Percentiles rank a stretch among this genome's conserved stretches.
Evolutionary conservation across 1,140 invertebrate genomes (phyloP).

Genomic region (Nebria ingens): DNA sequence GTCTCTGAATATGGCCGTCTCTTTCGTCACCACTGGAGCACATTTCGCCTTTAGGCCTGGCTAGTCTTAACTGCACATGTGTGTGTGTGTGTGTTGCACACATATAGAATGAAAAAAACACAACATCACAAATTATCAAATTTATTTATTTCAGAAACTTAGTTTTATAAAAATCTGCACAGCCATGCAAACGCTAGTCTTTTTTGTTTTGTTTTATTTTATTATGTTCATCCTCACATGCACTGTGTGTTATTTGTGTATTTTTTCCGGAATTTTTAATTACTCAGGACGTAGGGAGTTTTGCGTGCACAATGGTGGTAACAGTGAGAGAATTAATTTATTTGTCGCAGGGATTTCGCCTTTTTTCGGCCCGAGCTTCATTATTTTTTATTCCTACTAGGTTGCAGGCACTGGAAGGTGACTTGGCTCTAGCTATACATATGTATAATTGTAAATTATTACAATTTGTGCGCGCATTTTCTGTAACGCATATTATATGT

Average conservation of each 20-base stretch:
- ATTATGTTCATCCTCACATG: too few relatives aligned
- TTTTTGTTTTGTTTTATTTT: too few relatives aligned
- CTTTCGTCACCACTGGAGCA: too few relatives aligned
- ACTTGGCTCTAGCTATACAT: background rate
- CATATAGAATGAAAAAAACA: background rate
- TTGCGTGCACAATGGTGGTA: conserved; percentile 8
- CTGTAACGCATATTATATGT: too few relatives aligned
- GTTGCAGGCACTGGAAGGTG: background rate
- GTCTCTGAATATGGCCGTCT: background rate
- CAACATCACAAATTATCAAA: conserved; percentile 8
- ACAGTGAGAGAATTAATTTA: conserved; percentile 5
- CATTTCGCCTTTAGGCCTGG: too few relatives aligned
- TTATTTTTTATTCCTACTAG: background rate
- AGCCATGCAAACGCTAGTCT: background rate
- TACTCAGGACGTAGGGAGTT: conserved; percentile 2
- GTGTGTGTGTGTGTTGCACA: too few relatives aligned
- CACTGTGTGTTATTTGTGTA: background rate
- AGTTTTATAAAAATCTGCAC: background rate
- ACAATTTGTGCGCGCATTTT: too few relatives aligned
- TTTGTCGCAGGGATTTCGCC: conserved; percentile 2
- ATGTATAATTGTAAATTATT: conserved; percentile 6
- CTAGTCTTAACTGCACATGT: too few relatives aligned
- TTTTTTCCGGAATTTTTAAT: conserved; percentile 8
- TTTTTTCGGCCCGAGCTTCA: background rate
- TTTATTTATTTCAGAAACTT: conserved; percentile 5